Base-by-base conservation (phyloP, 2,797 vertebrate species). In the Halcyon badia region DNA sequence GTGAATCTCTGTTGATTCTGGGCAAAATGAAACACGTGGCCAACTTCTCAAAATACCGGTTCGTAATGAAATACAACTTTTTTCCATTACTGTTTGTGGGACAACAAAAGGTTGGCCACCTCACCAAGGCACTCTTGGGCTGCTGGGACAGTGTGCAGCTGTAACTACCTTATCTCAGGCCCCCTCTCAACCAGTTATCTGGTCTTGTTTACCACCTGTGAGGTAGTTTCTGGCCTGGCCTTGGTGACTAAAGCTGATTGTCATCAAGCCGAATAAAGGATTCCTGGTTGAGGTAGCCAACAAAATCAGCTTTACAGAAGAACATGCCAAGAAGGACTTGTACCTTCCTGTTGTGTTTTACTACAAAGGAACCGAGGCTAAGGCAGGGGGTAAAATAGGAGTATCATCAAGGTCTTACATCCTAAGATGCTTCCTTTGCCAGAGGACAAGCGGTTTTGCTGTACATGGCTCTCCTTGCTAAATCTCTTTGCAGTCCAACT, bases 81-180 rank as follows among this genome's bases (percentile, higher is more conserved):
- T 15, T 11, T 12, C 21, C 56, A 14, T 13, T 16, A 8, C 18
- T 60, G 22, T 35, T 4, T 18, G 10, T 18, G 46, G 20, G 14
- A 61, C 15, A 65, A 33, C 4, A 10, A 0, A 2, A 33, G 28
- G 64, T 20, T 17, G 46, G 17, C 8, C 15, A 7, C 24, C 66
- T 37, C 65, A 7, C 31, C 49, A 11, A 28, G 31, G 51, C 69
- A 33, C 31, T 1, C 18, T 7, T 22, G 6, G 65, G 30, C 65
- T 81, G 25, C 41, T 48, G 64, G 10, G 37, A 14, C 2, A 37
- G 39, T 2, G 6, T 11, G 33, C 19, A 26, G 41, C 7, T 24
- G 12, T 11, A 31, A 33, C 28, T 0, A 31, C 11, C 51, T 54
- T 30, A 7, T 22, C 39, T n/a, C 54, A 42, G 44, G 11, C 20